Base-by-base conservation (phyloP, 2,888 invertebrate genomes). In the Pelosia muscerda region DNA sequence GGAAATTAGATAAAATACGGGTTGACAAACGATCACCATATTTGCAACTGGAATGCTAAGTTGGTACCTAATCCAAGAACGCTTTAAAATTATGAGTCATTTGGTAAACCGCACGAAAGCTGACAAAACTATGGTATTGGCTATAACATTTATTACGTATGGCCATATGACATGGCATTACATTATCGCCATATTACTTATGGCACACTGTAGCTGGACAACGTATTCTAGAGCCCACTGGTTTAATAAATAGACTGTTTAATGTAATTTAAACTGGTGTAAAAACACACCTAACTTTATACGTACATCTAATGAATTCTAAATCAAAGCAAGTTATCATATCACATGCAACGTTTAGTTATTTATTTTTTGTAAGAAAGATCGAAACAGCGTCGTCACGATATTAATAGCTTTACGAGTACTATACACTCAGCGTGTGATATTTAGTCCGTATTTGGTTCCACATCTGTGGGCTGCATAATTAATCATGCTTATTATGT, bases 351-450 rank as follows among this genome's bases (percentile, higher is more conserved):
- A 15, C 3, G 23, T 5, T 42, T 19, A 9, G 8, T 1, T 31
- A 42, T 3, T 19, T 58, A 31, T 19, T 22, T 22, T 31, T 31
- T 28, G 22, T 13, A 2, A 23, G 6, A 23, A 59, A 23, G n/a
- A 34, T 38, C 23, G 19, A 38, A 25, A 26, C 42, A 49, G 42
- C 49, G n/a, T 13, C 25, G n/a, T 19, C 55, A n/a, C 34, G 26
- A 11, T 38, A 55, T 55, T n/a, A 55, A 38, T 49, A 53, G n/a
- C 61, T n/a, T 42, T 26, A 61, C n/a, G 49, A 49, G 49, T 49
- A 28, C 49, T 11, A 11, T n/a, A 19, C 42, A n/a, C 61, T 61
- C 61, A 61, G 61, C 61, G 61, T 61, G 61, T 61, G 49, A 60
- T 60, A 25, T 49, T 42, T 61, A 26, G 26, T 26, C 61, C 49